phyloP scores from a whole-genome alignment of 2,888 invertebrate genomes.

The Anorthoa munda region DNA sequence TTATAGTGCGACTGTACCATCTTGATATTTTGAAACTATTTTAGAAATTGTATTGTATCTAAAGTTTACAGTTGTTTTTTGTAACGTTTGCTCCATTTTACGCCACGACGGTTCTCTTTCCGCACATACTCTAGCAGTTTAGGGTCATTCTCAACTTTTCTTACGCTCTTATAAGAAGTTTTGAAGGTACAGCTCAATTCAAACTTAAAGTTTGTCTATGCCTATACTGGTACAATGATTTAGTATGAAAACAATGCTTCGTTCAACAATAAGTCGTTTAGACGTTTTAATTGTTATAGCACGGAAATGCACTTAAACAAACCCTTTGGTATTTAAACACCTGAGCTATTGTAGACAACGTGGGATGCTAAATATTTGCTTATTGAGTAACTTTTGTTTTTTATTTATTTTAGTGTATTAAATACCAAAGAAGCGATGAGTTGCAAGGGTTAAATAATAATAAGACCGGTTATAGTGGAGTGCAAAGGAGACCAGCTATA shows the following conservation, averaged over 20 bases:
- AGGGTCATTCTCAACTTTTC: not conserved
- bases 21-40: no score
- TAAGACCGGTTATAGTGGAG: not conserved
- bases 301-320: constrained; percentile 41
- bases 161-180: not conserved
- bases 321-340: constrained; percentile 34
- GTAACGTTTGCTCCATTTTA: no score
- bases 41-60: no score
- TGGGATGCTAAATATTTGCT: not conserved
- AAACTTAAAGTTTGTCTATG: no score
- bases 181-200: not conserved
- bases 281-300: constrained; percentile 19
- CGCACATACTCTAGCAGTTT: not conserved
- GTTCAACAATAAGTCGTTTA: constrained; percentile 21
- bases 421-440: no score
- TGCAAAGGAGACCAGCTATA: not conserved
- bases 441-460: not conserved
- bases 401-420: not conserved
- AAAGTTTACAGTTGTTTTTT: no score
- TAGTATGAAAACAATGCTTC: constrained; percentile 24
- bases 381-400: constrained; percentile 14
- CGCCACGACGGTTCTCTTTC: no score
- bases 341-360: constrained; percentile 26
- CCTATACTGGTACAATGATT: not conserved
- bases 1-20: no score